These are phyloP conservation scores for Oncorhynchus mykiss DNA, from an alignment of 2,113 vertebrate species.

Conservation along the genomic window DNA sequence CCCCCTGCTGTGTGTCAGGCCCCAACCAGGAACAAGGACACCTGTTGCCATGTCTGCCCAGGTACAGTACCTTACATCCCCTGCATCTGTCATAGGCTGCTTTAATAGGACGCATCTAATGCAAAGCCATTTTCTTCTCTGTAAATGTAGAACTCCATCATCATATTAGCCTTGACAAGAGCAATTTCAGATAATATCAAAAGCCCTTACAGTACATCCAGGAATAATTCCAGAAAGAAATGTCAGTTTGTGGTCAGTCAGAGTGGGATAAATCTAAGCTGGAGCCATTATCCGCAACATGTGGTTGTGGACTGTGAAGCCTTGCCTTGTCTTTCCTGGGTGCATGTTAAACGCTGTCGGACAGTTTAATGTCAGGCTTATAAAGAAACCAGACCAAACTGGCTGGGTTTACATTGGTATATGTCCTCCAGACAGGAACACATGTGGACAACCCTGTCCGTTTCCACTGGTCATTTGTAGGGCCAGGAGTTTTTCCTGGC, in stretches of 20 bases:
- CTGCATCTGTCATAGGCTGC: not conserved
- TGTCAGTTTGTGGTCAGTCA: not conserved
- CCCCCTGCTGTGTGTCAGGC: conserved; percentile 76
- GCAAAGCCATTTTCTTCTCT: not conserved
- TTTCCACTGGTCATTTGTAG: no score
- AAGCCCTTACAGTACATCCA: not conserved
- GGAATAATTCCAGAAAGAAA: not conserved
- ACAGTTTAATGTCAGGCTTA: conserved; percentile 59
- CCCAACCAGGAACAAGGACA: conserved; percentile 69
- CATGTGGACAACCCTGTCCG: no score
- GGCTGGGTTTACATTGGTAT: conserved; percentile 44
- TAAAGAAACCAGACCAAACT: conserved; percentile 65
- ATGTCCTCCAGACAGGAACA: conserved; percentile 31
- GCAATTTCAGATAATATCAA: conserved; percentile 6
- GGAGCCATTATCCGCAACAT: conserved; percentile 13
- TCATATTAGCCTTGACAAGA: not conserved
- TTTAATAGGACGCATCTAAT: not conserved
- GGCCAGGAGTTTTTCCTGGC: not conserved
- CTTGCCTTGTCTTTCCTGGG: not conserved
- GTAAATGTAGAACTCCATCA: not conserved
- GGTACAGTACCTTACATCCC: conserved; percentile 53
- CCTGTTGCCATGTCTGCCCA: conserved; percentile 76
- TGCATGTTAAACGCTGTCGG: not conserved
- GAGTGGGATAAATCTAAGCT: conserved; percentile 12
- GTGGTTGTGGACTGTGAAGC: conserved; percentile 39